These are phyloP conservation scores for Periophthalmodon schlosseri DNA, from an alignment of 2,113 vertebrate species.

Conservation along the genomic window DNA sequence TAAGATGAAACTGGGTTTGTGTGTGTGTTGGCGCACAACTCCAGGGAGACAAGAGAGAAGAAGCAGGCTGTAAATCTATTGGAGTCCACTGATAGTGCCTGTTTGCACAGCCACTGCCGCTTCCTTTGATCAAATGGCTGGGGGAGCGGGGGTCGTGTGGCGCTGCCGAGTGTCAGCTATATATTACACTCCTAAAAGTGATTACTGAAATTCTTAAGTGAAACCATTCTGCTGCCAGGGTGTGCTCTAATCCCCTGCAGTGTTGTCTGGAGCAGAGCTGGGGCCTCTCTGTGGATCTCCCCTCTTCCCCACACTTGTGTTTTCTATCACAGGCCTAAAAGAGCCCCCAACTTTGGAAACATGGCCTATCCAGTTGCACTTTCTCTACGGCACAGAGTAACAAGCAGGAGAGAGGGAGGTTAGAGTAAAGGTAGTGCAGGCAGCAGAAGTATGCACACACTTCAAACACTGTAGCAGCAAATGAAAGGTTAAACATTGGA, in stretches of 20 bases:
- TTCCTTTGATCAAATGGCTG: conserved; percentile 82
- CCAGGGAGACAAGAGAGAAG: conserved; percentile 80
- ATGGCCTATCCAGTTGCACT: conserved; percentile 79
- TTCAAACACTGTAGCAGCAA: conserved; percentile 78
- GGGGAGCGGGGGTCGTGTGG: conserved; percentile 82
- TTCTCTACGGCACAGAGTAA: conserved; percentile 57
- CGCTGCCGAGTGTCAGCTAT: conserved; percentile 84
- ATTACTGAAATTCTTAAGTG: conserved; percentile 87
- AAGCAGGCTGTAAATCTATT: conserved; percentile 83
- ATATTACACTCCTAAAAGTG: conserved; percentile 88
- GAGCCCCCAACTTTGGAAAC: conserved; percentile 76
- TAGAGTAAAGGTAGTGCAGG: conserved; percentile 68
- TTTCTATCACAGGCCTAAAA: conserved; percentile 78
- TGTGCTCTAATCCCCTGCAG: conserved; percentile 82
- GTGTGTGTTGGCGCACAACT: conserved; percentile 76
- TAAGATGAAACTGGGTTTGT: conserved; percentile 77
- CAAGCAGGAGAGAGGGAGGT: conserved; percentile 18
- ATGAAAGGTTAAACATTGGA: conserved; percentile 77
- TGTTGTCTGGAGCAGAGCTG: conserved; percentile 72
- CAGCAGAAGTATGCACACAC: conserved; percentile 78
- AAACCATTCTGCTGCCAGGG: conserved; percentile 84
- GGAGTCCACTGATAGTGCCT: conserved; percentile 81
- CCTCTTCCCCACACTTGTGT: conserved; percentile 76
- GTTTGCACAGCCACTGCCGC: conserved; percentile 80
- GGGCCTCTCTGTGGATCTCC: conserved; percentile 76